A percentile compares a stretch with the other conserved stretches of the same genome.
phyloP scores from a whole-genome alignment of 2,797 vertebrate species.

The Fundulus diaphanus region DNA sequence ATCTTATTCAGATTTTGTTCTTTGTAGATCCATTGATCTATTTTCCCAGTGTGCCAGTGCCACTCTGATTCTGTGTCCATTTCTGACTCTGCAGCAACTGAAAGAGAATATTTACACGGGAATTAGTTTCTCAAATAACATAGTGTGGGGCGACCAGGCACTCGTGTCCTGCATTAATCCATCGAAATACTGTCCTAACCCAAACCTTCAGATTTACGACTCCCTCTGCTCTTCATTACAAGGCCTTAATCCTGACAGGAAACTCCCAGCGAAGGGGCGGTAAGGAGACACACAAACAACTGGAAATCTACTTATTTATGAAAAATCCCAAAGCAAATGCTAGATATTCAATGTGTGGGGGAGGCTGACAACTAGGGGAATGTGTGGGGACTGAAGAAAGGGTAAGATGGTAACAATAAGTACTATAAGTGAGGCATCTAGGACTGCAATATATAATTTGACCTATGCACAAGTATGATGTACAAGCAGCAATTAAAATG shows the following conservation, averaged over 20 bases:
- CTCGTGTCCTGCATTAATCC: constrained; percentile 65
- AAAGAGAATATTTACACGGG: constrained; percentile 38
- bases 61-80: constrained; percentile 15
- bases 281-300: constrained; percentile 37
- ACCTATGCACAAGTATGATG: constrained; percentile 23
- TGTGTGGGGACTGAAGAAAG: constrained; percentile 19
- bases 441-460: constrained; percentile 1
- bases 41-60: constrained; percentile 46
- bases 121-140: constrained; percentile 59
- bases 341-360: constrained; percentile 44
- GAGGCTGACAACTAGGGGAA: constrained; percentile 54
- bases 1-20: constrained; percentile 8
- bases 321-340: constrained; percentile 62
- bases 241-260: constrained; percentile 70
- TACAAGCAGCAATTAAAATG: constrained; percentile 29
- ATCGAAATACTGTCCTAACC: constrained; percentile 39
- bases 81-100: constrained; percentile 7
- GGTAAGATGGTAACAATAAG: constrained; percentile 8
- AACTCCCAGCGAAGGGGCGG: constrained; percentile 46
- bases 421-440: constrained; percentile 13
- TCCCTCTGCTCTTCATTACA: constrained; percentile 72
- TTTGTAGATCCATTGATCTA: constrained; percentile 43
- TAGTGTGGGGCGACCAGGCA: constrained; percentile 52
- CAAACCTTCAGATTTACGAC: constrained; percentile 32
- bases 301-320: constrained; percentile 54